Base-by-base conservation (phyloP, 2,113 vertebrate genomes). In the Hemibagrus wyckioides region DNA sequence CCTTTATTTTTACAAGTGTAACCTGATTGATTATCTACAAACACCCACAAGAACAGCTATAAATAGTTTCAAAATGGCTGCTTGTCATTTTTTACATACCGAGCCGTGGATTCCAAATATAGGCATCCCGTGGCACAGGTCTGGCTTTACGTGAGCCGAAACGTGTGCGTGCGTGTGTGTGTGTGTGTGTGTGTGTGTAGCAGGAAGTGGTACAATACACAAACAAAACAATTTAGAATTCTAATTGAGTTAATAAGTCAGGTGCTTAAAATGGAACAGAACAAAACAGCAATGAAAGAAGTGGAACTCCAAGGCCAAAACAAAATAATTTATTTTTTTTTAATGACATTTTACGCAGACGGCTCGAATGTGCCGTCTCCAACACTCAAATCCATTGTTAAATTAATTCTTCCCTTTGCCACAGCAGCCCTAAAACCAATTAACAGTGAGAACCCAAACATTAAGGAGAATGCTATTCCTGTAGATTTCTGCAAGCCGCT, bases 311-410 rank as follows among this genome's bases (percentile, higher is more conserved):
- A 89, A 89, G 90, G 93, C 94, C 94, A 96, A 96, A 96, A 95
- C 94, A 95, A 96, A 95, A 95, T 96, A 95, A 95, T 95, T 96
- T 96, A 95, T 95, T 96, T 92, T 89, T n/a, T 95, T 95, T 71
- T 94, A 93, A 93, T 95, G 94, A 95, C 94, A 94, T 93, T 92
- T 94, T 93, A 94, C 94, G 94, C 93, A 95, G 94, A 94, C 89
- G 86, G 94, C 93, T 94, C 94, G 93, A 94, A 95, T 94, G 93
- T 85, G 89, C 94, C 94, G 93, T 95, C 94, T 95, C 94, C 93
- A 94, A 95, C 94, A 95, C 94, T 92, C 94, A 92, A 91, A 94
- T 94, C 93, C 91, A 91, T 92, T 91, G 90, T 92, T 93, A 93
- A 91, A 92, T 91, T 81, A 90, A 85, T 87, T 87, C 48, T 92